Conservation (phyloP, 2,113 vertebrate species). For the Rhodinocichla rosea region DNA sequence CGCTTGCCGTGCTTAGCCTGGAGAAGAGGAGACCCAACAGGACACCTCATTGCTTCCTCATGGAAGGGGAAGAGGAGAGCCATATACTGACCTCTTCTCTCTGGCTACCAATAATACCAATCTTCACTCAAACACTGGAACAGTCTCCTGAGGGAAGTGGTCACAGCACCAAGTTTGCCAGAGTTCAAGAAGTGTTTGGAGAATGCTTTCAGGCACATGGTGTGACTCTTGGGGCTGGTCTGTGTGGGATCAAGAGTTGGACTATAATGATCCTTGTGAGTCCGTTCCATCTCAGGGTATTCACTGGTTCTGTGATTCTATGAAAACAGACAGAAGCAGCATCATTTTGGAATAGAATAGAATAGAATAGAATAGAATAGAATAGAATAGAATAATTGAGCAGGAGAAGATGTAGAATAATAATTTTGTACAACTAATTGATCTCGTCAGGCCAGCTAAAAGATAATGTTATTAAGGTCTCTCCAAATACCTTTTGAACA, state of each 20-base stretch:
- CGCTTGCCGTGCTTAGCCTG: not conserved
- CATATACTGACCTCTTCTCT: not conserved
- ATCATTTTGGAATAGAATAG: not conserved
- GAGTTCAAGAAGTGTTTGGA: not conserved
- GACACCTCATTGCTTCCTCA: not conserved
- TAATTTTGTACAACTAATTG: not conserved
- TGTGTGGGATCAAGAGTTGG: not conserved
- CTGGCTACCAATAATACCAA: not conserved
- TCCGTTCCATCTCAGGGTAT: not conserved
- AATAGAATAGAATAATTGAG: not conserved
- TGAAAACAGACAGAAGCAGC: not conserved
- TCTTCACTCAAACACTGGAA: not conserved
- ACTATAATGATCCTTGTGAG: not conserved
- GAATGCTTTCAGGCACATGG: not conserved
- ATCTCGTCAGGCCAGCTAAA: not conserved
- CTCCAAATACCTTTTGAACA: not conserved
- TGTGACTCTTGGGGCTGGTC: not conserved
- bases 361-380: too few relatives aligned
- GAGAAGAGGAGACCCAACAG: not conserved
- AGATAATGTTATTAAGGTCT: not conserved
- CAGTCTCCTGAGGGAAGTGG: not conserved
- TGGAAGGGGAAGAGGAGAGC: too few relatives aligned
- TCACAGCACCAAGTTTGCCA: not conserved
- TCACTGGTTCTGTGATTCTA: too few relatives aligned
- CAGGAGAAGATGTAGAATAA: fast-evolving